phyloP scores from a whole-genome alignment of 2,888 invertebrate genomes.

The Candidula unifasciata region DNA sequence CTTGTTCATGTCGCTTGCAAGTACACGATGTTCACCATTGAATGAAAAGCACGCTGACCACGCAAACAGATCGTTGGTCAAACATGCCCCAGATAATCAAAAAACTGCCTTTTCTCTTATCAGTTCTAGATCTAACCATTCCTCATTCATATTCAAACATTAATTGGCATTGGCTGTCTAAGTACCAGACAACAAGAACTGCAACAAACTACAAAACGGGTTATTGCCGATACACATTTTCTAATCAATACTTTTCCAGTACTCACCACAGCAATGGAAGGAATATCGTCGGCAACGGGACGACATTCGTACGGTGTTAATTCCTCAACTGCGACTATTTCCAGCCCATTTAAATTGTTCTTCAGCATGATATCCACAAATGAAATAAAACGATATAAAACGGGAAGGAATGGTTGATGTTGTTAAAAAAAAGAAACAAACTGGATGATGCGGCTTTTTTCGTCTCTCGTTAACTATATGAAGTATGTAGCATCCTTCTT shows the following conservation, averaged over 20 bases:
- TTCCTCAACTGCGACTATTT: constrained; percentile 21
- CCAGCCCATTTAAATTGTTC: constrained; percentile 21
- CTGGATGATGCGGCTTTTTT: neutral
- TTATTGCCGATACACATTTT: too few species aligned
- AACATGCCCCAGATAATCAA: neutral
- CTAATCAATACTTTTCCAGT: neutral
- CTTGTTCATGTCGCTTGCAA: too few species aligned
- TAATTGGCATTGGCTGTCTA: neutral
- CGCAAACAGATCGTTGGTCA: too few species aligned
- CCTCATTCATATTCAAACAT: constrained; percentile 6
- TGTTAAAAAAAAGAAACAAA: neutral
- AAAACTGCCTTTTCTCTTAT: neutral
- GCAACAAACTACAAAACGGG: neutral
- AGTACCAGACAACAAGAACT: neutral
- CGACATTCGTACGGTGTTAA: constrained; percentile 1
- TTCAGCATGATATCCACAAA: neutral
- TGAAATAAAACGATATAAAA: neutral
- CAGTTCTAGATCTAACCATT: neutral
- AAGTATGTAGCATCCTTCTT: neutral
- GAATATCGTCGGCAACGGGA: constrained; percentile 11
- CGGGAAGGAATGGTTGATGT: neutral
- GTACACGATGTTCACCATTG: too few species aligned
- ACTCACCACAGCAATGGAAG: constrained; percentile 37
- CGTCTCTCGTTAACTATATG: neutral
- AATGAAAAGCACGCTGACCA: too few species aligned